Conservation (phyloP, 2,888 invertebrate genomes). For the Halictus quadricinctus region DNA sequence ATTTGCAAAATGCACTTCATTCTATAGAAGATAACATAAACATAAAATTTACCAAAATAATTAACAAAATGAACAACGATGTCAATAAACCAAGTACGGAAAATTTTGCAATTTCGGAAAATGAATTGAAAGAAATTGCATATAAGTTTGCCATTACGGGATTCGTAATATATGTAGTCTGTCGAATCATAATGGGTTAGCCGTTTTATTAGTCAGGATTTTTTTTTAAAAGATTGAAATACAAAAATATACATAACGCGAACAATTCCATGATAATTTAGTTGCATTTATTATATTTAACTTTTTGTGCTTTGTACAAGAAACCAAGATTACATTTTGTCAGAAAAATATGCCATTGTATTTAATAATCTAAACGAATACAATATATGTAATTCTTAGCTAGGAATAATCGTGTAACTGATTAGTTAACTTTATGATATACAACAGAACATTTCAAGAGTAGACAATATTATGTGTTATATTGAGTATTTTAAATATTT, state of each 20-base stretch:
- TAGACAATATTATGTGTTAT: constrained; percentile 18
- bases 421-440: constrained; percentile 41
- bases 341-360: constrained; percentile 36
- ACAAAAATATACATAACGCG: background rate
- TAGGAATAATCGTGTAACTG: constrained; percentile 15
- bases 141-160: background rate
- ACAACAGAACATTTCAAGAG: constrained; percentile 8
- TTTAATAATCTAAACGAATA: constrained; percentile 44
- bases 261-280: background rate
- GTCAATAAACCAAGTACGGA: background rate
- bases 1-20: constrained; percentile 62
- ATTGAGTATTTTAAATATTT: constrained; percentile 24
- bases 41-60: constrained; percentile 14
- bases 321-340: background rate
- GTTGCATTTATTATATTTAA: constrained; percentile 3
- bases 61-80: background rate
- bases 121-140: background rate
- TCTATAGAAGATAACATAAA: constrained; percentile 49
- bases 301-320: background rate
- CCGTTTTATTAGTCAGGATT: background rate
- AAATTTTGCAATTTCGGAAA: background rate
- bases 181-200: background rate
- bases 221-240: background rate
- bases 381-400: constrained; percentile 23
- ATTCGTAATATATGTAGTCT: background rate